These are phyloP conservation scores for Felis chaus DNA, from an alignment of 2,113 vertebrate genomes.

Conservation along the genomic window DNA sequence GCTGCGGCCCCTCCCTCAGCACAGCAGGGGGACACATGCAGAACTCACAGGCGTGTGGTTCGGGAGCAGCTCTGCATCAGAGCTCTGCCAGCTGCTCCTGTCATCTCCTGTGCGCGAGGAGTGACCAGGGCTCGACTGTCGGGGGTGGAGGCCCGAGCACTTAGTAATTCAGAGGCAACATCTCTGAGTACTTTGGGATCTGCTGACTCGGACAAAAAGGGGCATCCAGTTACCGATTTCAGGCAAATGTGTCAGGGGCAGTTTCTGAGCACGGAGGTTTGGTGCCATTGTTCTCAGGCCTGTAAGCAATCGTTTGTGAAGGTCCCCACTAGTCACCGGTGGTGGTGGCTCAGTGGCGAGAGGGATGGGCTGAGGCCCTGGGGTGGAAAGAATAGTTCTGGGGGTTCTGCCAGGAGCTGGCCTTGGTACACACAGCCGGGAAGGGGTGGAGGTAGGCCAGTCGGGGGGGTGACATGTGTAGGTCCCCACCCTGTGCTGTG, in stretches of 20 bases:
- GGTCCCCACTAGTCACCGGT: not conserved
- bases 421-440: not conserved
- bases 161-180: not conserved
- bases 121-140: not conserved
- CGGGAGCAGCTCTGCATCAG: not conserved
- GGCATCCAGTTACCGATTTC: not conserved
- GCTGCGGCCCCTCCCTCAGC: not conserved
- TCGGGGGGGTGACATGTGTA: accelerated
- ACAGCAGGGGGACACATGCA: not conserved
- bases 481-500: not conserved
- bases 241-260: not conserved
- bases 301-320: not conserved
- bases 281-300: not conserved
- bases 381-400: no score
- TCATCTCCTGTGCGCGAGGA: accelerated
- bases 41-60: not conserved
- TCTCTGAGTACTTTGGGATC: not conserved
- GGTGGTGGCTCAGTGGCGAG: not conserved
- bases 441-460: not conserved
- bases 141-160: not conserved
- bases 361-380: not conserved
- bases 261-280: not conserved
- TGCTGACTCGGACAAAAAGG: not conserved
- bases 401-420: not conserved
- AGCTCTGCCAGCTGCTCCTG: not conserved